A percentile compares a stretch with the other conserved stretches of the same genome.
phyloP scores from a whole-genome alignment of 2,113 vertebrate species.

The Acrocephalus kingi region DNA sequence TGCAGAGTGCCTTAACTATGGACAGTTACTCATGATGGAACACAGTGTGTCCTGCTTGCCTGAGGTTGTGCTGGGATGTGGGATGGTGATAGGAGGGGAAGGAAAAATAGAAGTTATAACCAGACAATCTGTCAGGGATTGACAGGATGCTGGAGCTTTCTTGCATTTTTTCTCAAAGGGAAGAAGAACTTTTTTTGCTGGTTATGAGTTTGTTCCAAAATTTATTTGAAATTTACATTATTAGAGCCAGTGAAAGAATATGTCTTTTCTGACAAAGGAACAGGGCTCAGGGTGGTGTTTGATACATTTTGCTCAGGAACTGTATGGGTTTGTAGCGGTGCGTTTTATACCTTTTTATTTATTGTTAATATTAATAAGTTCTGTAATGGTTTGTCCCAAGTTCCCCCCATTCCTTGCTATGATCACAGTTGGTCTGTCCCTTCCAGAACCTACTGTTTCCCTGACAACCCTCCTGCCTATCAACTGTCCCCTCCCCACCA shows the following conservation, averaged over 20 bases:
- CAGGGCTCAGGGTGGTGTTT: accelerated
- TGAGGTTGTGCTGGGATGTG: not conserved
- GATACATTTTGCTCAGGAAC: not conserved
- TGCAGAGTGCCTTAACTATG: not conserved
- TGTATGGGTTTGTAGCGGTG: not conserved
- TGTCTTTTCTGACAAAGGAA: not conserved
- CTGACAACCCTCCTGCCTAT: too few relatives aligned
- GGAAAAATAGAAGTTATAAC: not conserved
- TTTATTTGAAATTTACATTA: not conserved
- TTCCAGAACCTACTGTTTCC: too few relatives aligned
- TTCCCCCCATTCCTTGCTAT: too few relatives aligned
- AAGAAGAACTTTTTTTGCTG: not conserved
- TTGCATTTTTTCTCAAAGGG: not conserved
- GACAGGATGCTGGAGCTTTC: not conserved
- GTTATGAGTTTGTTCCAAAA: not conserved
- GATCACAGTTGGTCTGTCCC: too few relatives aligned
- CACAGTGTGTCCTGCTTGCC: not conserved
- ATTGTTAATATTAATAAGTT: too few relatives aligned
- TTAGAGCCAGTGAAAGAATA: not conserved
- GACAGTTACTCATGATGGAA: accelerated
- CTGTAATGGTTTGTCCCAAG: too few relatives aligned
- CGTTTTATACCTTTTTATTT: too few relatives aligned
- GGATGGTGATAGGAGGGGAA: accelerated
- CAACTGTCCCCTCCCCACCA: too few relatives aligned
- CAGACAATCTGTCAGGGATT: accelerated